Evolutionary conservation across 92 coral and sea anemone genomes (phyloP), one percentile per base, ranked within the genome.

Genomic region (Zoanthus gigantus): DNA sequence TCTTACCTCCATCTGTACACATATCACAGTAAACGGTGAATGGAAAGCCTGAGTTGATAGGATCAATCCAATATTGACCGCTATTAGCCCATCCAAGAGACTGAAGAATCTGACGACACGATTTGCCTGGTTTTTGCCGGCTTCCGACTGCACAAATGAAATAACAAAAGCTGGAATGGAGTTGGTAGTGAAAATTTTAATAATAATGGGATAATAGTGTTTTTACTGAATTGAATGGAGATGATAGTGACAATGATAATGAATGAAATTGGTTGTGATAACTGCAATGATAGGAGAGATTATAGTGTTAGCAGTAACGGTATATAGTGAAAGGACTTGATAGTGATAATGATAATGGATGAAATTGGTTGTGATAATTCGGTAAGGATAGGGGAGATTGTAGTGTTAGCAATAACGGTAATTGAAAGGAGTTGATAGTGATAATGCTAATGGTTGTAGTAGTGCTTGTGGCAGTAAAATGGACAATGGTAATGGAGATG

Each of bases 1-100:
- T 16, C 18, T 67, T 23, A 67, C 72, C 72, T 28, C 72, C 72
- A 18, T 18, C 72, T 67, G 37, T 67, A 28, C 30, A 15, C 72
- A 67, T 67, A 18, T 67, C 72, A 1, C 72, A 67, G 37, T 67
- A 67, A 67, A 67, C 72, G 6, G 8, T 6, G 12, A 67, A 67
- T 28, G 72, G 72, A 23, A 18, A 12, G 12, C 72, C 72, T 6
- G 72, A 67, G 9, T 67, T 67, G 31, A 28, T 67, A 5, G 72
- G 72, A 67, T 67, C 72, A 67, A 67, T 67, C 72, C 72, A 67
- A 32, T 67, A 67, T 28, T 67, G 72, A 28, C 37, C 34, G 18
- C 72, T 67, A 9, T 9, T 67, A n/a, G 72, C 34, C 8, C 0
- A 15, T 67, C 72, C 72, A 67, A 18, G 72, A 67, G 12, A 18